Conservation (phyloP, 1,140 invertebrate genomes). For the Drosophila erecta region DNA sequence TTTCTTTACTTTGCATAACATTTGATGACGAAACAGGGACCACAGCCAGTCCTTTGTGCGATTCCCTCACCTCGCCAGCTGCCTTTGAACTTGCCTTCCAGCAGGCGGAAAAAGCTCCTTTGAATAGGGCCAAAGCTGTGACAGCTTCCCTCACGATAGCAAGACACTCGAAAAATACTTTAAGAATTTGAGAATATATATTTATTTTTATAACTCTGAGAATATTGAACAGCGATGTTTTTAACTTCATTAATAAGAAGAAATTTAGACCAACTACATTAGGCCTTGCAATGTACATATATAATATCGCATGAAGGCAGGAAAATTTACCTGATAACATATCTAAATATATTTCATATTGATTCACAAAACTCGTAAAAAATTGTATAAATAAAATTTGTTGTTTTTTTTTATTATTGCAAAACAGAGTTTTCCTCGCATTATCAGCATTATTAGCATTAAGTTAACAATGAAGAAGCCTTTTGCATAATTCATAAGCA, state of each 20-base stretch:
- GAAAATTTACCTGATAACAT: no score
- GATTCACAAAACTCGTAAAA: no score
- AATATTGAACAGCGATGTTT: no score
- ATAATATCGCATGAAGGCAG: no score
- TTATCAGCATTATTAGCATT: neutral
- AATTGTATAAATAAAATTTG: no score
- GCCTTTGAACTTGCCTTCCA: slow-evolving; percentile 68
- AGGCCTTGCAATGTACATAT: no score
- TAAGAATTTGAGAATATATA: neutral
- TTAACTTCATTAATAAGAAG: no score
- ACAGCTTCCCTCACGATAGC: slow-evolving; percentile 22
- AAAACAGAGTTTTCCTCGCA: neutral
- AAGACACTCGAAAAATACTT: slow-evolving; percentile 13
- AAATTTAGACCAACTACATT: no score
- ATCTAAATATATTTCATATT: no score
- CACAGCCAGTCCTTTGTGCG: slow-evolving; percentile 15
- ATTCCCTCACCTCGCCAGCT: slow-evolving; percentile 14
- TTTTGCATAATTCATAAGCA: neutral
- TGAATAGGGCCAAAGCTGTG: slow-evolving; percentile 39
- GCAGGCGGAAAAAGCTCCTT: slow-evolving; percentile 24
- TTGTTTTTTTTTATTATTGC: no score
- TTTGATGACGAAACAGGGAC: slow-evolving; percentile 65
- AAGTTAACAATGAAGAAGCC: neutral
- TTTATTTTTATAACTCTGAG: no score
- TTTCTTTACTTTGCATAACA: slow-evolving; percentile 53